Evolutionary conservation across 2,888 invertebrate species (phyloP).

Genomic region (Ernsta delagoae): DNA sequence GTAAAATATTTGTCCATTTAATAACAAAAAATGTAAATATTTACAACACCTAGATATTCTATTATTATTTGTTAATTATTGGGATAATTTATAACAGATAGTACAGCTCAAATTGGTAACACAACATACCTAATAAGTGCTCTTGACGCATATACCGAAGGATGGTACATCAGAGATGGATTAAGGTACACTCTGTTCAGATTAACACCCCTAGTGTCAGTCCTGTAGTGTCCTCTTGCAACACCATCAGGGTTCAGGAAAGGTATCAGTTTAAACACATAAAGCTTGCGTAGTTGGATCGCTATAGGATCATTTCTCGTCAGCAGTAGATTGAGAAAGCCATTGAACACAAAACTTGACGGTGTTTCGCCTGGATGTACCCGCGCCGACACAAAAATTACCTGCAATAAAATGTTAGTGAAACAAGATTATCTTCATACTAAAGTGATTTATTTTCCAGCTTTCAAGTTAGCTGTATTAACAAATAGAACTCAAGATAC

Average conservation of each 20-base stretch:
- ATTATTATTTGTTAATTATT: too few species aligned
- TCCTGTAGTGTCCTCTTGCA: slow-evolving; percentile 92
- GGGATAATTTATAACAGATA: too few species aligned
- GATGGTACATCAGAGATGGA: slow-evolving; percentile 90
- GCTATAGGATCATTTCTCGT: slow-evolving; percentile 91
- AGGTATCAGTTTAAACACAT: slow-evolving; percentile 96
- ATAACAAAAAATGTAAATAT: too few species aligned
- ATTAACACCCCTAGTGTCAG: slow-evolving; percentile 94
- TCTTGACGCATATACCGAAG: slow-evolving; percentile 94
- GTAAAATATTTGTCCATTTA: too few species aligned
- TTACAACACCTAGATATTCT: too few species aligned
- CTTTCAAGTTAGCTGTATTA: too few species aligned
- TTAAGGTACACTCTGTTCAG: slow-evolving; percentile 94
- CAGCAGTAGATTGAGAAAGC: slow-evolving; percentile 92
- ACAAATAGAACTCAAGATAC: too few species aligned
- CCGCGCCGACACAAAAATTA: slow-evolving; percentile 93
- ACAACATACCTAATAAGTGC: slow-evolving; percentile 86
- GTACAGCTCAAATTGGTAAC: too few species aligned
- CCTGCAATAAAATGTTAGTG: slow-evolving; percentile 66
- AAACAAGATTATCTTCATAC: neutral
- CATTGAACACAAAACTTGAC: slow-evolving; percentile 95
- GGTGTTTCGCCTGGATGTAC: slow-evolving; percentile 98
- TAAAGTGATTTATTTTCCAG: too few species aligned
- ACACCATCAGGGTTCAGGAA: slow-evolving; percentile 97
- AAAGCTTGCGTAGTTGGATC: slow-evolving; percentile 88